Conservation (phyloP, 2,113 vertebrate genomes). For the Pterocles orientalis region DNA sequence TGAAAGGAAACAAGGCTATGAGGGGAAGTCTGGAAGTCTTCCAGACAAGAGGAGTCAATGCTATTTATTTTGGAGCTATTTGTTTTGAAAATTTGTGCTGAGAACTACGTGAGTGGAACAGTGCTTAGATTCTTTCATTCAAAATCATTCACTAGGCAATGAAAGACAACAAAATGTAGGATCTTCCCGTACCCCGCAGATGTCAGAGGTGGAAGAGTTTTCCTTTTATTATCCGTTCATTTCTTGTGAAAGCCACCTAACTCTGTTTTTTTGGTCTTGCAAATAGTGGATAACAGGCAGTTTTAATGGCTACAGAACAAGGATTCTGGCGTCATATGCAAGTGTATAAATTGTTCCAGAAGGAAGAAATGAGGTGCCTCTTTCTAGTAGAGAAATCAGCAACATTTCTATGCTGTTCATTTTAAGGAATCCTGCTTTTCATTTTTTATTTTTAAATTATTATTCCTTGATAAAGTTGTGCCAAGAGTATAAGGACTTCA, state of each 20-base stretch:
- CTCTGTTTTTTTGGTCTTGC: not conserved
- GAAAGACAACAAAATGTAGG: not conserved
- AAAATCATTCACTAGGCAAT: not conserved
- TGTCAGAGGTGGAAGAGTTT: not conserved
- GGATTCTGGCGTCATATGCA: not conserved
- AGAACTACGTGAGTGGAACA: not conserved
- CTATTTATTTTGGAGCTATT: not conserved
- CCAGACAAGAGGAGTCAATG: not conserved
- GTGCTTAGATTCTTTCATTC: not conserved
- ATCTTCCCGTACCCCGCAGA: not conserved
- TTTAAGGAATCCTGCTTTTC: not conserved
- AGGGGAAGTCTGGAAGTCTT: not conserved
- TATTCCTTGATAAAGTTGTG: not conserved
- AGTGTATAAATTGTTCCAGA: not conserved
- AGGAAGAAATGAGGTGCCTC: not conserved
- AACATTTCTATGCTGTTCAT: not conserved
- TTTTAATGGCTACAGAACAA: not conserved
- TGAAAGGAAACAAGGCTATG: not conserved
- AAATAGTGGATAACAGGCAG: not conserved
- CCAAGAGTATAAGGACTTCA: fast-evolving
- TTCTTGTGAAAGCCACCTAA: not conserved
- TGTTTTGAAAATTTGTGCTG: not conserved
- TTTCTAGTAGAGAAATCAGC: not conserved
- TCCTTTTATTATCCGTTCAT: not conserved
- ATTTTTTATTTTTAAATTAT: not conserved